Evolutionary conservation across 2,113 vertebrate genomes (phyloP).

Genomic region (Pampusana beccarii): DNA sequence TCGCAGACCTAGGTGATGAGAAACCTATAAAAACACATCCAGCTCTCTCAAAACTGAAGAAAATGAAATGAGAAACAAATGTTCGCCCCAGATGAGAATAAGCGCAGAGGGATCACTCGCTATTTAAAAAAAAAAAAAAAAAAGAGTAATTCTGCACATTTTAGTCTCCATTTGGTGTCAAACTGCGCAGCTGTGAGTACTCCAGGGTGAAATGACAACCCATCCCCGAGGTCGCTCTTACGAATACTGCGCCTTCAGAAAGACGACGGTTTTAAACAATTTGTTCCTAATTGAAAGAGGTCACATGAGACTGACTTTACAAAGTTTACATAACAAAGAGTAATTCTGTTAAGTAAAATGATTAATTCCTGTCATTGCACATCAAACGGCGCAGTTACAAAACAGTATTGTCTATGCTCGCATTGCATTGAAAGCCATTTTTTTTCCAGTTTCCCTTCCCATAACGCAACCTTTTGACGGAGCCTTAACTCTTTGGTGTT

Average conservation of each 20-base stretch:
- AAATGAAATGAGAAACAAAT: constrained; percentile 57
- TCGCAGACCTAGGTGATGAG: not conserved
- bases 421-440: constrained; percentile 68
- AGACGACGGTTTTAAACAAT: constrained; percentile 72
- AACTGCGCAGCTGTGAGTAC: constrained; percentile 29
- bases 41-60: not conserved
- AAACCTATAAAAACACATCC: constrained; percentile 16
- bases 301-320: constrained; percentile 76
- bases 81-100: not conserved
- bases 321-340: constrained; percentile 87
- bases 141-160: constrained; percentile 23
- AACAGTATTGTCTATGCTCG: constrained; percentile 81
- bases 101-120: not conserved
- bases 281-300: constrained; percentile 76
- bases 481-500: constrained; percentile 75
- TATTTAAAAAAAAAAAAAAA: not conserved
- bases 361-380: constrained; percentile 81
- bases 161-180: constrained; percentile 32
- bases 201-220: constrained; percentile 66
- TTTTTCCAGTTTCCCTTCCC: constrained; percentile 74
- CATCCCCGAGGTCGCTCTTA: constrained; percentile 70
- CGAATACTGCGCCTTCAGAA: constrained; percentile 73
- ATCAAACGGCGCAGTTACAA: constrained; percentile 84
- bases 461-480: constrained; percentile 73
- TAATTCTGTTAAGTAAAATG: constrained; percentile 81